Base-by-base conservation (phyloP, 1,140 invertebrate species). In the Magallana gigas region DNA sequence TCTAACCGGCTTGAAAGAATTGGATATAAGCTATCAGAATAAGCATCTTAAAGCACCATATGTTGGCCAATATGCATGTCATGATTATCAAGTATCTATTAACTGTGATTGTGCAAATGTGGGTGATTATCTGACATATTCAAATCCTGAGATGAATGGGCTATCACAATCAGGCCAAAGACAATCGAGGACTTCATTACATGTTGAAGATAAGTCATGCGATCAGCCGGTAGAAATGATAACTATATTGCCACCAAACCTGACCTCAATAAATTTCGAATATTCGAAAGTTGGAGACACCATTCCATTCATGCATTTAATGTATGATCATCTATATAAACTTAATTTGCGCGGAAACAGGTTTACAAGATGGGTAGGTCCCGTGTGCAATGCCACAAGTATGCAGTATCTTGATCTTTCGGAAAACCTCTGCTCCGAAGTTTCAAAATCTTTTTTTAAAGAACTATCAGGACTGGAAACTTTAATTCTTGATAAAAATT, bases 371-470 rank as follows among this genome's bases (percentile, higher is more conserved):
- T 68, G 64, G 64, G 5, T 16, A 29, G 64, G 64, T 3, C 64
- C 64, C 8, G n/a, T 68, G 18, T 68, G 64, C n/a, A 68, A 68
- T 68, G 64, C 23, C 23, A 18, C 64, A 18, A 68, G n/a, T 8
- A n/a, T 91, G 0, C 58, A 68, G 8, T 36, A 60, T 14, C 48
- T 91, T 2, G 81, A 88, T 18, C 48, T 88, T 6, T 83, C 60
- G 0, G 83, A 85, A 60, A 90, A 87, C 36, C 64, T 84, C 8
- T 86, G 85, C 16, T 60, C 81, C 0, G 18, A 64, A 14, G 86
- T 91, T 9, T 81, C 81, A 14, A 18, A 36, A 12, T 29, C 18
- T 8, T 91, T 91, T 48, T 91, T 91, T 64, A n/a, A 86, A 16
- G 60, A 64, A 11, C 64, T 89, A 1, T 18, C 71, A 9, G 48